A percentile compares a stretch with the other conserved stretches of the same genome.
phyloP scores from a whole-genome alignment of 2,888 invertebrate species.

The Hanleya hanleyi region DNA sequence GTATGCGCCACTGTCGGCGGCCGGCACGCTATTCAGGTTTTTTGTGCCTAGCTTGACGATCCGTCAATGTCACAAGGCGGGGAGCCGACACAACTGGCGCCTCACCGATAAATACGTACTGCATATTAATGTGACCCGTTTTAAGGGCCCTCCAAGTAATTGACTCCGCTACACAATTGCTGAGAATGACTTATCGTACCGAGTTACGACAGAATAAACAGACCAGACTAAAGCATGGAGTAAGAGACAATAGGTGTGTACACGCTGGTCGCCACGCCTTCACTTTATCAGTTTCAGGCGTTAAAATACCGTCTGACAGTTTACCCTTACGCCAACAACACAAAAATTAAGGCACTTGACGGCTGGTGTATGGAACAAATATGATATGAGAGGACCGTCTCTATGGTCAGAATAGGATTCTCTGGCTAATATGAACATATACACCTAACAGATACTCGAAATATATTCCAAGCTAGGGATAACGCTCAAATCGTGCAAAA shows the following conservation, averaged over 20 bases:
- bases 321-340: no score
- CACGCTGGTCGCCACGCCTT: neutral
- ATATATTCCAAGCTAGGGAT: no score
- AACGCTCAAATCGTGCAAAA: no score
- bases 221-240: neutral
- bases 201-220: neutral
- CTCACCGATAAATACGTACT: neutral
- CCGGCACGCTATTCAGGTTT: neutral
- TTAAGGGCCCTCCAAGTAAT: neutral
- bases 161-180: neutral
- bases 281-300: no score
- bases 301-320: no score
- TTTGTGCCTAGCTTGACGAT: neutral
- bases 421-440: no score
- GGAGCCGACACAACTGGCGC: slow-evolving; percentile 10
- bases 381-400: no score
- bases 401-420: no score
- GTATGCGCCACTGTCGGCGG: neutral
- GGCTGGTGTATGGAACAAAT: no score
- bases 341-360: no score
- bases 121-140: slow-evolving; percentile 1
- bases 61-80: slow-evolving; percentile 1
- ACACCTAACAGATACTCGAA: no score
- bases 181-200: neutral
- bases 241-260: neutral